A percentile compares a stretch with the other conserved stretches of the same genome.
Evolutionary conservation across 1,140 invertebrate species (phyloP).

Genomic region (Drosophila pseudoobscura): DNA sequence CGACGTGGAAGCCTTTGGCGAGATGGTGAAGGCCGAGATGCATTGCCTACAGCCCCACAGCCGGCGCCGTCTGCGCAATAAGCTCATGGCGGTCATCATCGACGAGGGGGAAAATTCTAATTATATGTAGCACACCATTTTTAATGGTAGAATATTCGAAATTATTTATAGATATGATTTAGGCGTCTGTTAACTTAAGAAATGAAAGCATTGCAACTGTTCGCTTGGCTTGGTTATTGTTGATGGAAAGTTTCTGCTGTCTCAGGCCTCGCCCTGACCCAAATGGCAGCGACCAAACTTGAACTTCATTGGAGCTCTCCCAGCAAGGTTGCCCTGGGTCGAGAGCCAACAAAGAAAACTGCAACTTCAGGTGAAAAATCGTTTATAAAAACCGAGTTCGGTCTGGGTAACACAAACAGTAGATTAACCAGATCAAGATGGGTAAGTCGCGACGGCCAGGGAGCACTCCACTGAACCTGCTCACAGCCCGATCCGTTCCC

Average conservation of each 20-base stretch:
- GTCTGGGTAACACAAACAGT: conserved; percentile 17
- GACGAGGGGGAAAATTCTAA: not conserved
- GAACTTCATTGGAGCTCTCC: conserved; percentile 23
- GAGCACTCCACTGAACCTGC: too few relatives aligned
- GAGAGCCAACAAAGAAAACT: conserved; percentile 17
- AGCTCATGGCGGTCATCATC: conserved; percentile 4
- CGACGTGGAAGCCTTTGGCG: conserved; percentile 11
- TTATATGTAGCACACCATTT: not conserved
- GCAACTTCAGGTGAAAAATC: conserved; percentile 29
- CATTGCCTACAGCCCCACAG: not conserved
- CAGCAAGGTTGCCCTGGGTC: too few relatives aligned
- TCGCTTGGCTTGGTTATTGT: too few relatives aligned
- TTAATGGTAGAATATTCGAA: not conserved
- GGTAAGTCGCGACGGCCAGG: conserved; percentile 14
- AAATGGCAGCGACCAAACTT: conserved; percentile 36
- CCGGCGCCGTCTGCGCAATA: not conserved
- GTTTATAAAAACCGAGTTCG: conserved; percentile 24
- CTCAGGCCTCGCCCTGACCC: conserved; percentile 20
- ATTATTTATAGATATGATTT: not conserved
- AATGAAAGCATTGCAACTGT: conserved; percentile 21
- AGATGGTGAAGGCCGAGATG: conserved; percentile 6
- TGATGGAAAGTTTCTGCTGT: conserved; percentile 12
- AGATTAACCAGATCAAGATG: conserved; percentile 18
- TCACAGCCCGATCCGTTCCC: not conserved
- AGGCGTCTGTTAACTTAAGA: not conserved